A percentile compares a stretch with the other conserved stretches of the same genome.
Evolutionary conservation across 2,113 vertebrate genomes (phyloP).

Genomic region (Thermophis baileyi): DNA sequence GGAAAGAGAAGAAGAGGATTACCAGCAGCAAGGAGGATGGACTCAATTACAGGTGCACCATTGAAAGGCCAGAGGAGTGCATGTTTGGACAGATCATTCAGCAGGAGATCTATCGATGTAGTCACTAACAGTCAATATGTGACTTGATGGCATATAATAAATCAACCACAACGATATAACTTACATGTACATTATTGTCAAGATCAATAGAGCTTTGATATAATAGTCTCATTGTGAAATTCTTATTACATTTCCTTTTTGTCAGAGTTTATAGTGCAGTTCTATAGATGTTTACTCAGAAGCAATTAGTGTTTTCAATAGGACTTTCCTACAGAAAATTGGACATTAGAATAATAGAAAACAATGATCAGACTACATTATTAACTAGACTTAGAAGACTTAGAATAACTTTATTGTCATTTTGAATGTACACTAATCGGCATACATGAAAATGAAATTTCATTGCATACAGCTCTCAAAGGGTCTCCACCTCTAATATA

Average conservation of each 20-base stretch:
- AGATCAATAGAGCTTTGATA: neutral
- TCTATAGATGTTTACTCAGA: neutral
- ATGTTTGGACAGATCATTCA: neutral
- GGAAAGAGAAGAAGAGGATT: neutral
- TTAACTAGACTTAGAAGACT: neutral
- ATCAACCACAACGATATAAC: neutral
- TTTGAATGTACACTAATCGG: too few relatives aligned
- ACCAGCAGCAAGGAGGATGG: neutral
- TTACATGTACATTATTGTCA: neutral
- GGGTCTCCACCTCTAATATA: too few relatives aligned
- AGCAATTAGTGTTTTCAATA: neutral
- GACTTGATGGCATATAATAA: neutral
- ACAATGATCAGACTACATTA: neutral
- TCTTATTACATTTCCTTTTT: neutral
- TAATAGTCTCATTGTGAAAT: neutral
- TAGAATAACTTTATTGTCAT: too few relatives aligned
- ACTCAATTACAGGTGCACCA: neutral
- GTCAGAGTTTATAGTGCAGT: neutral
- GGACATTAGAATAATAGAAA: neutral
- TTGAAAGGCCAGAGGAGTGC: neutral
- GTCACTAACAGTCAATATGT: neutral
- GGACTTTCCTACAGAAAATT: neutral
- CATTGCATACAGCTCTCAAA: too few relatives aligned
- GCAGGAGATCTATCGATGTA: neutral
- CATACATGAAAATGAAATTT: too few relatives aligned